Conservation (phyloP, 2,113 vertebrate species). For the Daboia siamensis region DNA sequence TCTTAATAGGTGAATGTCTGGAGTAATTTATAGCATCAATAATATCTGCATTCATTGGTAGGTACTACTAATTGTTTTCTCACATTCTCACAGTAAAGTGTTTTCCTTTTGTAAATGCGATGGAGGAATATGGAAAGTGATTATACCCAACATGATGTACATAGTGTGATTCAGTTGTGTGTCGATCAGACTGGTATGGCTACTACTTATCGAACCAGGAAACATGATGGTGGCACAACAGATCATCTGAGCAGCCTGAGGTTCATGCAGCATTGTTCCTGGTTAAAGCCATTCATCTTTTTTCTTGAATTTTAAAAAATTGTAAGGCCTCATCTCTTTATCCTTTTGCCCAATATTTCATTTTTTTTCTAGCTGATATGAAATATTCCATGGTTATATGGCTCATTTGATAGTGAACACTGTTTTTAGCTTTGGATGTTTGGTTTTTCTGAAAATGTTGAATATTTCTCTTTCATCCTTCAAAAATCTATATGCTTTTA, state of each 20-base stretch:
- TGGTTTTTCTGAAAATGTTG: not conserved
- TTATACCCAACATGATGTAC: not conserved
- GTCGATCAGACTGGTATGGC: not conserved
- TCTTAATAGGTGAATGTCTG: not conserved
- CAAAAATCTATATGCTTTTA: not conserved
- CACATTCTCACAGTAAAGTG: not conserved
- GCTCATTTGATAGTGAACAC: not conserved
- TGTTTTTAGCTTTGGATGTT: not conserved
- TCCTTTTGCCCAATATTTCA: not conserved
- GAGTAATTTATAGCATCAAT: not conserved
- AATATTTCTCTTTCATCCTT: not conserved
- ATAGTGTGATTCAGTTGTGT: not conserved
- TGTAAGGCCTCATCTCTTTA: not conserved
- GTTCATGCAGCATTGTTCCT: slow-evolving; percentile 7
- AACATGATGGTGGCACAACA: not conserved
- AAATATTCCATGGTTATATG: not conserved
- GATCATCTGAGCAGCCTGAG: not conserved
- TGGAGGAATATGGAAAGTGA: not conserved
- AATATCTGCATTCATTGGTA: not conserved
- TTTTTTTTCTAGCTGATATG: not conserved
- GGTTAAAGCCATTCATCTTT: not conserved
- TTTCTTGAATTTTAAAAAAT: not conserved
- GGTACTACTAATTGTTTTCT: not conserved
- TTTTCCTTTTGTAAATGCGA: not conserved
- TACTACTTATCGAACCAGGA: not conserved